Evolutionary conservation across 53 echinoderm and acorn worm genomes (phyloP).

Genomic region (Holothuria leucospilota): DNA sequence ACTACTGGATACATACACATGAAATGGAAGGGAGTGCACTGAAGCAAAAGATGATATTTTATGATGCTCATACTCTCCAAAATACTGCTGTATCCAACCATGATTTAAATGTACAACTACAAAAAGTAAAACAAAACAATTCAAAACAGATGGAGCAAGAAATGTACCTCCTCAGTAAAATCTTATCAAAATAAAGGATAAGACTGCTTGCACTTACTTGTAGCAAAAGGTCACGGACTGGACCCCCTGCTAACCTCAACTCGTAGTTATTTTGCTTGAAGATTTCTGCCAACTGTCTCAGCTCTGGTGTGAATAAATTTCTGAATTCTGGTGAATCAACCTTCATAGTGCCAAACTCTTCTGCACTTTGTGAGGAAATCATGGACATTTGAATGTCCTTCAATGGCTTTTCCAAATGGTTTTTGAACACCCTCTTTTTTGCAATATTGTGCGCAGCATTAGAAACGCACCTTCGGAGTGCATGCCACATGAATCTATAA

Average conservation of each 20-base stretch:
- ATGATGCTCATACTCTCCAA: too few species aligned
- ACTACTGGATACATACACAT: too few species aligned
- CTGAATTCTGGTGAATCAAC: constrained; percentile 86
- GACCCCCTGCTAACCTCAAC: constrained; percentile 93
- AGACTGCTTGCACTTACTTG: constrained; percentile 53
- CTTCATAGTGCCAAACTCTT: constrained; percentile 66
- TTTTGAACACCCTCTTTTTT: too few species aligned
- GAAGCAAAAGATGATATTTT: too few species aligned
- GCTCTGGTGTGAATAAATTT: constrained; percentile 82
- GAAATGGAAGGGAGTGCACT: too few species aligned
- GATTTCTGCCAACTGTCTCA: constrained; percentile 78
- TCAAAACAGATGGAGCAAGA: background rate
- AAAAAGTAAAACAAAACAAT: background rate
- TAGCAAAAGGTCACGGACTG: constrained; percentile 88
- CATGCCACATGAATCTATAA: too few species aligned
- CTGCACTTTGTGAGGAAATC: background rate
- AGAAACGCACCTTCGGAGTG: too few species aligned
- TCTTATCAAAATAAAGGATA: background rate
- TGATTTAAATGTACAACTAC: too few species aligned
- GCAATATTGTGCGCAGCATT: too few species aligned
- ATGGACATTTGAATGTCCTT: too few species aligned
- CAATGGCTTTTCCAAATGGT: too few species aligned
- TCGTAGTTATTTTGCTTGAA: constrained; percentile 85
- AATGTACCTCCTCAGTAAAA: background rate
- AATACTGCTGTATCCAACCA: too few species aligned